phyloP scores from a whole-genome alignment of 2,888 invertebrate species.

The Acanthosepion pharaonis region DNA sequence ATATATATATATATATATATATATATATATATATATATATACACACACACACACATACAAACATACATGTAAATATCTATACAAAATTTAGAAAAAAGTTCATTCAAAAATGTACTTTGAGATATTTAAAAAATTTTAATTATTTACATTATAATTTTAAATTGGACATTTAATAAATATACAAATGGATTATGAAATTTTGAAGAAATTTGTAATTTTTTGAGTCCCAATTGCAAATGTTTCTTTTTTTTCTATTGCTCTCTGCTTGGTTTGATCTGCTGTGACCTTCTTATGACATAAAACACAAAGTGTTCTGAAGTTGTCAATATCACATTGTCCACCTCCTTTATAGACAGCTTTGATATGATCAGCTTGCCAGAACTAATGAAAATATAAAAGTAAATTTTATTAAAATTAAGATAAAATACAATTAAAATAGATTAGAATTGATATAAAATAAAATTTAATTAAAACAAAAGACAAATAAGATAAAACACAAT shows the following conservation, averaged over 20 bases:
- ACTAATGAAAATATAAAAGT: conserved; percentile 58
- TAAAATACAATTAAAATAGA: too few relatives aligned
- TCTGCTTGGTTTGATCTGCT: conserved; percentile 63
- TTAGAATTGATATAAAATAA: too few relatives aligned
- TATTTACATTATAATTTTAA: too few relatives aligned
- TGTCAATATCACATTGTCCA: conserved; percentile 72
- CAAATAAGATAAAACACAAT: too few relatives aligned
- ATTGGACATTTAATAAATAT: not conserved
- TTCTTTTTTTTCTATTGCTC: conserved; percentile 60
- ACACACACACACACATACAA: too few relatives aligned
- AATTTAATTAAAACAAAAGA: too few relatives aligned
- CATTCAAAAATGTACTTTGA: too few relatives aligned
- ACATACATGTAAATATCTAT: not conserved
- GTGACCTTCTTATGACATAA: conserved; percentile 70
- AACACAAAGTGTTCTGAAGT: conserved; percentile 70
- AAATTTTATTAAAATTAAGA: too few relatives aligned
- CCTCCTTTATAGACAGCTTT: conserved; percentile 70
- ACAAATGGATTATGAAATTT: conserved; percentile 54
- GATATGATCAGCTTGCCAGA: conserved; percentile 73
- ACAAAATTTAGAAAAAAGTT: not conserved
- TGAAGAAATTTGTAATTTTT: conserved; percentile 69
- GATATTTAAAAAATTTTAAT: too few relatives aligned
- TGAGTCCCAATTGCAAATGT: conserved; percentile 57
- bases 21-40: too few relatives aligned
- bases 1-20: too few relatives aligned